phyloP scores from a whole-genome alignment of 2,113 vertebrate species.

The Cyanoderma ruficeps region DNA sequence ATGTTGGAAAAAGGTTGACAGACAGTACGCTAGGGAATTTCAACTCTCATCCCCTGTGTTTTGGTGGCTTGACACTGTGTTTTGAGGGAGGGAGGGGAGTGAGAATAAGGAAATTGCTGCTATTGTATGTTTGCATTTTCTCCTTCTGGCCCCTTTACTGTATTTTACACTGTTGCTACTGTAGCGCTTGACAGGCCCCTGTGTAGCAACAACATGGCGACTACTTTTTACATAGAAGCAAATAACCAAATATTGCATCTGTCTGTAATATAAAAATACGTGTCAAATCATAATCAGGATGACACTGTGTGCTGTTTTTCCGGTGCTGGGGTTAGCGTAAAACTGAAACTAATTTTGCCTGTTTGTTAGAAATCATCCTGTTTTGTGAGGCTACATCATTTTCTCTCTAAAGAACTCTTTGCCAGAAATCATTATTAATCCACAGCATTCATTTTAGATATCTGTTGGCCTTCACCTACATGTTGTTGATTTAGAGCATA shows the following conservation, averaged over 20 bases:
- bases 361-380: conserved; percentile 20
- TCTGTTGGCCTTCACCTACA: neutral
- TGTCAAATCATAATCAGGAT: neutral
- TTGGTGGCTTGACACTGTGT: neutral
- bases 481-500: neutral
- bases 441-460: neutral
- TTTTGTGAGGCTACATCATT: conserved; percentile 21
- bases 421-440: conserved; percentile 1
- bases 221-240: conserved; percentile 75
- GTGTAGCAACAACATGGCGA: conserved; percentile 83
- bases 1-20: neutral
- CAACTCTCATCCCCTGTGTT: neutral
- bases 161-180: conserved; percentile 80
- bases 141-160: conserved; percentile 57
- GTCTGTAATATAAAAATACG: conserved; percentile 19
- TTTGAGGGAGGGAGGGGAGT: neutral
- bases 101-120: conserved; percentile 45
- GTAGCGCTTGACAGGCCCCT: conserved; percentile 86
- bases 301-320: conserved; percentile 29
- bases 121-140: conserved; percentile 59
- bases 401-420: neutral
- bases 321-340: conserved; percentile 7
- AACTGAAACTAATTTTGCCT: conserved; percentile 38
- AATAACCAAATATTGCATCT: conserved; percentile 72
- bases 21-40: neutral